Percentiles rank a stretch among this genome's conserved stretches.
Evolutionary conservation across 2,888 invertebrate species (phyloP).

Genomic region (Nemurella pictetii): DNA sequence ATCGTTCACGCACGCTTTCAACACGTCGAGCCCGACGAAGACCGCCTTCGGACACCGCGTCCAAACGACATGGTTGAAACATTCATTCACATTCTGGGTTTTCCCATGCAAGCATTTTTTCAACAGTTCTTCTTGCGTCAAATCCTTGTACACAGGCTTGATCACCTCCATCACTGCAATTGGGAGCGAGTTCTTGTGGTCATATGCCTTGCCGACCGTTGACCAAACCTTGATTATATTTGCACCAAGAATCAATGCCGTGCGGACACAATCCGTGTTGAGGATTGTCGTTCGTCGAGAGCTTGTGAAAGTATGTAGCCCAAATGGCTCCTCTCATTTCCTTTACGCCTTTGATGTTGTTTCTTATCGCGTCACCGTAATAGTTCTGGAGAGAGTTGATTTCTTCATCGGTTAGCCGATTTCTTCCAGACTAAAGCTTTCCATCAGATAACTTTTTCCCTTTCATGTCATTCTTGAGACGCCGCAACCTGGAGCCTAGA

Average conservation of each 20-base stretch:
- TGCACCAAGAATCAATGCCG: slow-evolving; percentile 38
- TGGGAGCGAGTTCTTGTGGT: slow-evolving; percentile 36
- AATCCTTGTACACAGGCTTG: slow-evolving; percentile 37
- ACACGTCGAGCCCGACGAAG: slow-evolving; percentile 33
- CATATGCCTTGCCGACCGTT: slow-evolving; percentile 19
- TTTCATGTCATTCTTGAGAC: slow-evolving; percentile 26
- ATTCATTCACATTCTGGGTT: slow-evolving; percentile 34
- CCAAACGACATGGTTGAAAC: slow-evolving; percentile 35
- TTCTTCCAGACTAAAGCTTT: slow-evolving; percentile 27
- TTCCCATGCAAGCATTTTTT: slow-evolving; percentile 32
- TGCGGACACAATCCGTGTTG: slow-evolving; percentile 36
- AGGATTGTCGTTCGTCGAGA: slow-evolving; percentile 39
- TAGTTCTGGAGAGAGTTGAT: slow-evolving; percentile 34
- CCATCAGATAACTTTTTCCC: slow-evolving; percentile 35
- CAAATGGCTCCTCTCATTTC: slow-evolving; percentile 38
- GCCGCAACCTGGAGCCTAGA: slow-evolving; percentile 31
- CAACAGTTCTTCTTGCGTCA: slow-evolving; percentile 28
- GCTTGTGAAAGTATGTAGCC: slow-evolving; percentile 39
- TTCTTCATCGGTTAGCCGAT: slow-evolving; percentile 28
- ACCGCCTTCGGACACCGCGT: slow-evolving; percentile 34
- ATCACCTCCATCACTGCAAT: slow-evolving; percentile 34
- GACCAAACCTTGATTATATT: slow-evolving; percentile 21
- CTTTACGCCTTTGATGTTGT: slow-evolving; percentile 24
- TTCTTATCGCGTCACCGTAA: slow-evolving; percentile 39
- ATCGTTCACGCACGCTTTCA: slow-evolving; percentile 33